A percentile compares a stretch with the other conserved stretches of the same genome.
phyloP scores from a whole-genome alignment of 2,797 vertebrate species.

The Neosalanx taihuensis region DNA sequence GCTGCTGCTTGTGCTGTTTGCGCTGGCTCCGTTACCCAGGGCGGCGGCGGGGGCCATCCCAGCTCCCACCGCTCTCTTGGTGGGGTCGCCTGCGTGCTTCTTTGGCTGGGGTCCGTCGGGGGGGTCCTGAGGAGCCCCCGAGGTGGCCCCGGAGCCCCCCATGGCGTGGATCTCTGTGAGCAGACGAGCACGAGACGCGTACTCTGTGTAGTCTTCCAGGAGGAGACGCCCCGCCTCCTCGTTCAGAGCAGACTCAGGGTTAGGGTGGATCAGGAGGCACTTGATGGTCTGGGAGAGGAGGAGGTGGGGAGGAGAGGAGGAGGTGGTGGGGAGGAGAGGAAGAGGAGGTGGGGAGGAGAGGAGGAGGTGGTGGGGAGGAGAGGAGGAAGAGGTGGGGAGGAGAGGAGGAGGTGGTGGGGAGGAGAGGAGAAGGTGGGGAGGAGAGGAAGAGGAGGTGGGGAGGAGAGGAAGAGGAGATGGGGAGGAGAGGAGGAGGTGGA shows the following conservation, averaged over 20 bases:
- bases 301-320: neutral
- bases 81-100: conserved; percentile 80
- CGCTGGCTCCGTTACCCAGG: conserved; percentile 70
- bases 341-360: too few species aligned
- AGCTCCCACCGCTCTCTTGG: conserved; percentile 65
- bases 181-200: conserved; percentile 86
- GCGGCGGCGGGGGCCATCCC: conserved; percentile 60
- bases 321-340: too few species aligned
- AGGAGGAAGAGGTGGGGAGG: too few species aligned
- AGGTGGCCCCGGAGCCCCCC: conserved; percentile 67
- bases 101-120: conserved; percentile 79
- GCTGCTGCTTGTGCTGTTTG: conserved; percentile 66
- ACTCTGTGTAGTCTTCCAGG: conserved; percentile 90
- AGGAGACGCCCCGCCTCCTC: conserved; percentile 90
- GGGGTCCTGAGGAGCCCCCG: conserved; percentile 71
- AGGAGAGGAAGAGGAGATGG: too few species aligned
- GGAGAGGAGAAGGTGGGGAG: neutral
- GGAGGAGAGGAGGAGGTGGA: too few species aligned
- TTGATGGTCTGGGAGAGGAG: conserved; percentile 82
- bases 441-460: too few species aligned
- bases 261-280: conserved; percentile 94
- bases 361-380: too few species aligned
- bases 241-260: conserved; percentile 89
- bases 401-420: neutral
- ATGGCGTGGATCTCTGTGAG: conserved; percentile 90